Evolutionary conservation across 30 jellyfish, hydroid and myxozoan species (phyloP).

Genomic region (Aurelia aurita complex sp. Pacific): DNA sequence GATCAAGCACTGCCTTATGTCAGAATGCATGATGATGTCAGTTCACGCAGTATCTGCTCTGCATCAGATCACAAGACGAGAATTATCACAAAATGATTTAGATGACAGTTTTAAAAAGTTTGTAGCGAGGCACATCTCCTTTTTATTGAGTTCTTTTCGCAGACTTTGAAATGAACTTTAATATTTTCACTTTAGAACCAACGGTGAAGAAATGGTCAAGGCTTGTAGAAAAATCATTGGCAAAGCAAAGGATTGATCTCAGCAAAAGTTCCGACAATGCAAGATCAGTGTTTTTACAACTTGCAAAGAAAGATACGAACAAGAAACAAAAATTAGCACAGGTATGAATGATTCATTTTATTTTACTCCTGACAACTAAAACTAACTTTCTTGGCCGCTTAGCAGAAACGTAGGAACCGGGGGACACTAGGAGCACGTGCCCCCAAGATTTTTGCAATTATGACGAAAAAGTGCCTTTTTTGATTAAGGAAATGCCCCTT

Average conservation of each 20-base stretch:
- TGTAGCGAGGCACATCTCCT: not conserved
- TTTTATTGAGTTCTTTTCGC: not conserved
- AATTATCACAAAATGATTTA: too few species aligned
- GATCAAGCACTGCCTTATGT: too few species aligned
- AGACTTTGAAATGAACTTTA: too few species aligned
- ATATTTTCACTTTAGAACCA: constrained; percentile 12
- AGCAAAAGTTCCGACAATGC: constrained; percentile 56
- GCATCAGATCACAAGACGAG: too few species aligned
- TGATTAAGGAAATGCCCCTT: too few species aligned
- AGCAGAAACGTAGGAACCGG: too few species aligned
- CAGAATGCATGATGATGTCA: too few species aligned
- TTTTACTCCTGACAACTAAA: not conserved
- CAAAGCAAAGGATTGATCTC: constrained; percentile 38
- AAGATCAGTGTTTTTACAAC: constrained; percentile 54
- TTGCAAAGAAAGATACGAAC: constrained; percentile 51
- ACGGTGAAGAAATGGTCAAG: constrained; percentile 66
- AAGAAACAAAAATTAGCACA: constrained; percentile 59
- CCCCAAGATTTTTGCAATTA: too few species aligned
- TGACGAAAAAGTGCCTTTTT: too few species aligned
- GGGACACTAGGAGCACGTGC: too few species aligned
- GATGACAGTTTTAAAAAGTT: not conserved
- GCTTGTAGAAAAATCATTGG: constrained; percentile 54
- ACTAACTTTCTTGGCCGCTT: too few species aligned
- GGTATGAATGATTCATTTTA: constrained; percentile 3
- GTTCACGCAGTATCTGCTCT: too few species aligned